Base-by-base conservation (phyloP, 2,113 vertebrate species). In the Hydropotes inermis region DNA sequence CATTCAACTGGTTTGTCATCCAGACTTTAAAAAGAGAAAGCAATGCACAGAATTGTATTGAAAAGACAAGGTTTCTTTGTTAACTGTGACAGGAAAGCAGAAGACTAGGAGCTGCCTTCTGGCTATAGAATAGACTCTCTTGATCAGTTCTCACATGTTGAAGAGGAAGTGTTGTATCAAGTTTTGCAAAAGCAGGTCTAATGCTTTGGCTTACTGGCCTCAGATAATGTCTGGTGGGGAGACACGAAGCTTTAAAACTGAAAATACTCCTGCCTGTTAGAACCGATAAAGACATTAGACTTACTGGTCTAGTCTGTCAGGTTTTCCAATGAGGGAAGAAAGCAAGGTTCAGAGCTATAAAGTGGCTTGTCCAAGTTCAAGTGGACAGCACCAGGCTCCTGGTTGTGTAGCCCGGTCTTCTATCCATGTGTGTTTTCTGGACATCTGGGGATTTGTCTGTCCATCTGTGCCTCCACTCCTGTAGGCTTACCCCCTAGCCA, bases 1-100 rank as follows among this genome's bases (percentile, higher is more conserved):
- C 21, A 27, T 94, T 96, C 28, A 79, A 47, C 4, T 78, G n/a
- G 36, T 55, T 85, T 96, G 86, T n/a, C 30, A 43, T 57, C 15
- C 86, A 74, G 39, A 43, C 6, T n/a, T 89, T 95, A 76, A 82
- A 92, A 89, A 82, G 43, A 61, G 10, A 76, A 89, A 82, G 45
- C 23, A 64, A 61, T 78, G 4, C 12, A 61, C 36, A 87, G 39
- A 96, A 83, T 25, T 74, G 25, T 25, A 61, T 92, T 96, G 85
- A 55, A 82, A 97, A 83, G 54, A 91, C 33, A 88, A 61, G 82
- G 5, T 9, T 88, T 94, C 88, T 90, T 83, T 91, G 61, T 88
- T 90, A 57, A 82, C 47, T 36, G 45, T 13, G 10, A 84, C 50
- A 27, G 79, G 83, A 87, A 82, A 36, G 21, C 47, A 15, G 79